Percentiles rank a stretch among this genome's conserved stretches.
phyloP scores from a whole-genome alignment of 2,888 invertebrate genomes.

The Sinhomidia bicolor region DNA sequence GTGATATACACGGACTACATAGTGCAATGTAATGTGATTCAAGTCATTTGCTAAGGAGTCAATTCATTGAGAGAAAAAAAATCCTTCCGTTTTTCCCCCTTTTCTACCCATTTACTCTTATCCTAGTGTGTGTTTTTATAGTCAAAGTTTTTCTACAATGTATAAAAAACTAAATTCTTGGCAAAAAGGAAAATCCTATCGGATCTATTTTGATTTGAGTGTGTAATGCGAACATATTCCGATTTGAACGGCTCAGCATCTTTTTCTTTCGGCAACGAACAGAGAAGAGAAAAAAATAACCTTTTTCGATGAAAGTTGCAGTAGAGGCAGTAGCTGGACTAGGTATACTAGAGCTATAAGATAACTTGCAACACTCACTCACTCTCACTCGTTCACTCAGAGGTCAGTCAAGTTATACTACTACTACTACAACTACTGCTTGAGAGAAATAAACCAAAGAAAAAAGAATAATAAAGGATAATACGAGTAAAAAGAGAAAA shows the following conservation, averaged over 20 bases:
- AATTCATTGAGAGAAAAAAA: constrained; percentile 36
- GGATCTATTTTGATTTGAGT: constrained; percentile 69
- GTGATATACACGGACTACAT: too few species aligned
- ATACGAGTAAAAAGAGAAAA: too few species aligned
- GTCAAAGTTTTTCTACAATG: constrained; percentile 39
- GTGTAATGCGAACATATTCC: constrained; percentile 70
- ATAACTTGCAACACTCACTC: constrained; percentile 74
- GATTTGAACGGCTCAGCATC: constrained; percentile 75
- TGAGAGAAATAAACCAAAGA: not conserved
- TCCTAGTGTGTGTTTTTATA: constrained; percentile 50
- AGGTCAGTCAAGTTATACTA: constrained; percentile 35
- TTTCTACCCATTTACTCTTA: constrained; percentile 5
- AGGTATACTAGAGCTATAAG: constrained; percentile 74
- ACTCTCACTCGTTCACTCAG: constrained; percentile 57
- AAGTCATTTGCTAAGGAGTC: constrained; percentile 34
- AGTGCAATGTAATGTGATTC: too few species aligned
- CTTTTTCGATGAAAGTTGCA: not conserved
- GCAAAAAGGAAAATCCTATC: constrained; percentile 57
- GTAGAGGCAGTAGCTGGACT: constrained; percentile 43
- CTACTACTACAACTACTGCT: not conserved
- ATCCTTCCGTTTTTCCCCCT: constrained; percentile 15
- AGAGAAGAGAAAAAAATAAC: not conserved
- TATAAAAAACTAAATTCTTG: constrained; percentile 28
- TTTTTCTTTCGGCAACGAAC: constrained; percentile 48
- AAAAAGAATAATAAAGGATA: not conserved